These are phyloP conservation scores for Heliornis fulica DNA, from an alignment of 2,113 vertebrate genomes.

Conservation along the genomic window DNA sequence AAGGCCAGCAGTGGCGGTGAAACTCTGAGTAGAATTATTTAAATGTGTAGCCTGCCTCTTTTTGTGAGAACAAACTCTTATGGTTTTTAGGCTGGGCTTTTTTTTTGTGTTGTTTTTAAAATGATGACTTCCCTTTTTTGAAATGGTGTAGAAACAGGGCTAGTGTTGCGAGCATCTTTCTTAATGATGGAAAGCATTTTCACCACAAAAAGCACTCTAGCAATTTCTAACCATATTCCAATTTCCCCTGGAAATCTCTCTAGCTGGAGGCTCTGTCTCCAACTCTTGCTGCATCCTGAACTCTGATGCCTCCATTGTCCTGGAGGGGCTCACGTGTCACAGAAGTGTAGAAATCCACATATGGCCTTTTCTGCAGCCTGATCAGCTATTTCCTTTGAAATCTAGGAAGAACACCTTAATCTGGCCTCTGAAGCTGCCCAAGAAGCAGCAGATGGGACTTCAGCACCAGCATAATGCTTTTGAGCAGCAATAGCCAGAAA, in stretches of 20 bases:
- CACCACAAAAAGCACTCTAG: background rate
- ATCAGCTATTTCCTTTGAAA: constrained; percentile 49
- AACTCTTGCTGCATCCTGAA: constrained; percentile 42
- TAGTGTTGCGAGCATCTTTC: background rate
- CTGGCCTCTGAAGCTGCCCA: background rate
- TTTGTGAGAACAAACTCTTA: background rate
- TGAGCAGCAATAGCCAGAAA: background rate
- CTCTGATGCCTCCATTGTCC: constrained; percentile 27
- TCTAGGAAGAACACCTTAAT: background rate
- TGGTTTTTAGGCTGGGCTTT: background rate
- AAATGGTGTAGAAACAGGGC: background rate
- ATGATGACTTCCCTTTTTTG: background rate
- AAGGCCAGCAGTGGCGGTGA: background rate
- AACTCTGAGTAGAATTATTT: background rate
- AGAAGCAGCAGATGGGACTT: background rate
- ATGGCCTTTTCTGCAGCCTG: constrained; percentile 33
- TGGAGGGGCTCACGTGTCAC: background rate
- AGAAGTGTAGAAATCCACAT: constrained; percentile 27
- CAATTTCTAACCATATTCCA: background rate
- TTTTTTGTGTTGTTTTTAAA: background rate
- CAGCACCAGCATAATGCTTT: background rate
- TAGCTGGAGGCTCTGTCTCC: background rate
- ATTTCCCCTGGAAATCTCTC: background rate
- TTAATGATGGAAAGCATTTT: background rate
- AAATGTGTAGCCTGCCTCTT: background rate